Evolutionary conservation across 2,113 vertebrate genomes (phyloP).

Genomic region (Mastomys natalensis): DNA sequence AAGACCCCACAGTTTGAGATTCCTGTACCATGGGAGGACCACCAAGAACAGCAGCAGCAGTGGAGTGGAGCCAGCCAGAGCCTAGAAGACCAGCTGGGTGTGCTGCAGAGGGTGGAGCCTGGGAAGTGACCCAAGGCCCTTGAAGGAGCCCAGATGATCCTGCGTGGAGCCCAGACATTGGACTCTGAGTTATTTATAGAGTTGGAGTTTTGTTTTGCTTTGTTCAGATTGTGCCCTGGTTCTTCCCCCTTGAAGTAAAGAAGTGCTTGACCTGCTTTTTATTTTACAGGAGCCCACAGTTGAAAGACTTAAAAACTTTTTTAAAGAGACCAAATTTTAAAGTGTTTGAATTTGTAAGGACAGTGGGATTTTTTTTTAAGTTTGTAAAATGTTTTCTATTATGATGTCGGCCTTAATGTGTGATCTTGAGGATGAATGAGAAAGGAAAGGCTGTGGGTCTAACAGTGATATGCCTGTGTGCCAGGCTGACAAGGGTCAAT

Average conservation of each 20-base stretch:
- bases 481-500: neutral
- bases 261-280: neutral
- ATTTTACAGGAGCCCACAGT: neutral
- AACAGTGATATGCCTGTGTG: neutral
- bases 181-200: neutral
- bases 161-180: too few species aligned
- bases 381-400: neutral
- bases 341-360: neutral
- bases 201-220: neutral
- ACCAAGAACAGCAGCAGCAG: neutral
- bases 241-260: neutral
- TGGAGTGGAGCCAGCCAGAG: neutral
- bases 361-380: neutral
- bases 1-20: neutral
- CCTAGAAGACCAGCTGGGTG: neutral
- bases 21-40: neutral
- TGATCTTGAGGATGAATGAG: neutral
- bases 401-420: neutral
- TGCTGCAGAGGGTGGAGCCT: neutral
- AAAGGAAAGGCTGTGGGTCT: neutral
- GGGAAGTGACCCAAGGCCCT: neutral
- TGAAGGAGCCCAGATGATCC: neutral
- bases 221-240: neutral
- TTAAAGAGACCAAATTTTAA: neutral
- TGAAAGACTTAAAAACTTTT: neutral